Evolutionary conservation across 2,888 invertebrate genomes (phyloP).

Genomic region (Pheosia gnoma): DNA sequence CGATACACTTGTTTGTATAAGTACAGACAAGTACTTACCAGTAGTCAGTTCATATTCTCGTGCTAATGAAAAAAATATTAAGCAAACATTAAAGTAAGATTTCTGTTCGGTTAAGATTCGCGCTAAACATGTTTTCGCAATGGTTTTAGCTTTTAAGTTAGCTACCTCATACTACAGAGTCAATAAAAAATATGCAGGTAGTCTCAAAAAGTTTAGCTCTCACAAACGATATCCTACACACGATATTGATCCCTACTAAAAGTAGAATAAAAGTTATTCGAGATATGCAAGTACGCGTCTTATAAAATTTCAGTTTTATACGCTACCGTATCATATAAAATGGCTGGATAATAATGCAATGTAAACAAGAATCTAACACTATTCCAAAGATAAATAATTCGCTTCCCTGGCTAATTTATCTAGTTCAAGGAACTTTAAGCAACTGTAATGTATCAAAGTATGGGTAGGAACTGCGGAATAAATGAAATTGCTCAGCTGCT

Average conservation of each 20-base stretch:
- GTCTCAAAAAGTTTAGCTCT: too few species aligned
- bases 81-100: too few species aligned
- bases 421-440: constrained; percentile 50
- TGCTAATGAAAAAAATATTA: too few species aligned
- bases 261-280: too few species aligned
- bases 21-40: constrained; percentile 1
- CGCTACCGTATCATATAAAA: background rate
- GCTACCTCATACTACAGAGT: too few species aligned
- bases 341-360: background rate
- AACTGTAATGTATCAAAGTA: constrained; percentile 49
- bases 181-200: too few species aligned
- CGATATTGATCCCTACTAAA: too few species aligned
- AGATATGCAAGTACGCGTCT: background rate
- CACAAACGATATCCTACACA: too few species aligned
- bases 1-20: background rate
- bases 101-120: too few species aligned
- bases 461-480: constrained; percentile 52
- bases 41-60: too few species aligned
- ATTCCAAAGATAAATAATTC: constrained; percentile 23
- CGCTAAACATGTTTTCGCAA: too few species aligned
- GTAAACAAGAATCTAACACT: constrained; percentile 1
- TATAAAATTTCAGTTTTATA: background rate
- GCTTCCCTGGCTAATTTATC: constrained; percentile 46
- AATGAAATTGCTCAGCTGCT: constrained; percentile 61
- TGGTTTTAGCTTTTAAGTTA: too few species aligned